Evolutionary conservation across 2,797 vertebrate genomes (phyloP).

Genomic region (Paramormyrops hopkinsi): DNA sequence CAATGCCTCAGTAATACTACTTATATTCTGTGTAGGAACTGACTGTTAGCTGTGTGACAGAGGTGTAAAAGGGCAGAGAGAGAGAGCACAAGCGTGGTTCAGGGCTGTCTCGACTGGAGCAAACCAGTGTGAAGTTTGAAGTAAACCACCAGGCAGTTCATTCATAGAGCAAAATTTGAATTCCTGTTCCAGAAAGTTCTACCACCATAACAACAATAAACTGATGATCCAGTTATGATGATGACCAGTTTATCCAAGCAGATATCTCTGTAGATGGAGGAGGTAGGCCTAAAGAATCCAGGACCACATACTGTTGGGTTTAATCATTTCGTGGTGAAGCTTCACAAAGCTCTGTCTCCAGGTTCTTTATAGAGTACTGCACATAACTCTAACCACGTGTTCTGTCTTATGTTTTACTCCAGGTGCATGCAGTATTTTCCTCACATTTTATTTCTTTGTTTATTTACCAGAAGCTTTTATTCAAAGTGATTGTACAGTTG

Average conservation of each 20-base stretch:
- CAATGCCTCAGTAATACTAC: background rate
- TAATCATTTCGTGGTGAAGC: background rate
- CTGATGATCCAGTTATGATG: background rate
- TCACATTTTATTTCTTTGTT: background rate
- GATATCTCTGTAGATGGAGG: background rate
- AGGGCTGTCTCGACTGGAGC: background rate
- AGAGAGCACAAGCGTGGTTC: background rate
- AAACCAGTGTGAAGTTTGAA: background rate
- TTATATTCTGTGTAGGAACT: background rate
- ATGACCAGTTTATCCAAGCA: background rate
- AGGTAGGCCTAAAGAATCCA: background rate
- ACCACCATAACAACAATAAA: background rate
- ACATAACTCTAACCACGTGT: conserved; percentile 2
- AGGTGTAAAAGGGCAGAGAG: background rate
- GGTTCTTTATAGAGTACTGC: background rate
- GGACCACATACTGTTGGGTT: background rate
- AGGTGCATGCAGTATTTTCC: background rate
- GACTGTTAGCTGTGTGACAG: background rate
- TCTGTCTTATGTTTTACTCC: background rate
- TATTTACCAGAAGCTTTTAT: background rate
- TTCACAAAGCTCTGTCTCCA: background rate
- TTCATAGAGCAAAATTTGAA: conserved; percentile 17
- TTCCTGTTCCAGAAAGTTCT: conserved; percentile 28
- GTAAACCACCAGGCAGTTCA: conserved; percentile 7
- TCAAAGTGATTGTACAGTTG: background rate